phyloP scores from a whole-genome alignment of 2,888 invertebrate species.

The Caenorhabditis macrosperma region DNA sequence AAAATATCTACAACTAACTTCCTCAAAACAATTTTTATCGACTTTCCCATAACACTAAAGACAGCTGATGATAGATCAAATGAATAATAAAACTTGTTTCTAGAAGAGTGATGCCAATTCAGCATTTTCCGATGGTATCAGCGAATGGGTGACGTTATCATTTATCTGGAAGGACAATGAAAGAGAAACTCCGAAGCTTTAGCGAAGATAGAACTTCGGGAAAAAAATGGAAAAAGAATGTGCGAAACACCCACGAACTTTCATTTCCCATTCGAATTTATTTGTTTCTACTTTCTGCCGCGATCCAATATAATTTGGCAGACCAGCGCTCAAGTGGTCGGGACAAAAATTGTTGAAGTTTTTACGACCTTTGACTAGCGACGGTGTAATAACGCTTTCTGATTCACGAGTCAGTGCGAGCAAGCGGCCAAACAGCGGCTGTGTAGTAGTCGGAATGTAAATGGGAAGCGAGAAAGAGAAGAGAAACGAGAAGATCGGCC shows the following conservation, averaged over 20 bases:
- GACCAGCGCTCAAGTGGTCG: slow-evolving; percentile 8
- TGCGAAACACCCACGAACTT: slow-evolving; percentile 1
- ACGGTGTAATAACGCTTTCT: slow-evolving; percentile 20
- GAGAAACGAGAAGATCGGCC: slow-evolving; percentile 12
- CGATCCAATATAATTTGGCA: slow-evolving; percentile 4
- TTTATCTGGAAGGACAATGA: too few species aligned
- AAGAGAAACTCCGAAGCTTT: too few species aligned
- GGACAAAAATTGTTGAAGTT: slow-evolving; percentile 1
- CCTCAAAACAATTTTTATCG: too few species aligned
- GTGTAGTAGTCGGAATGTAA: slow-evolving; percentile 27
- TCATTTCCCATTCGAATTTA: background rate
- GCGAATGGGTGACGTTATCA: too few species aligned
- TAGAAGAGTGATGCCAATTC: background rate
- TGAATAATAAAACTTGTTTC: background rate
- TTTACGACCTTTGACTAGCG: background rate
- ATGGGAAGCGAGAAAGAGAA: slow-evolving; percentile 9
- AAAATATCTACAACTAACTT: too few species aligned
- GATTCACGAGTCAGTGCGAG: slow-evolving; percentile 3
- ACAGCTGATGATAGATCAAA: slow-evolving; percentile 17
- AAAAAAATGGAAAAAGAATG: slow-evolving; percentile 1
- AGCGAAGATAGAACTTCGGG: too few species aligned
- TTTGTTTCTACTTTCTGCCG: slow-evolving; percentile 3
- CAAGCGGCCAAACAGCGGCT: slow-evolving; percentile 16
- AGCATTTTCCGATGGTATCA: background rate
- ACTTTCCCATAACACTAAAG: too few species aligned